Evolutionary conservation across 2,797 vertebrate species (phyloP).

Genomic region (Coreius guichenoti): DNA sequence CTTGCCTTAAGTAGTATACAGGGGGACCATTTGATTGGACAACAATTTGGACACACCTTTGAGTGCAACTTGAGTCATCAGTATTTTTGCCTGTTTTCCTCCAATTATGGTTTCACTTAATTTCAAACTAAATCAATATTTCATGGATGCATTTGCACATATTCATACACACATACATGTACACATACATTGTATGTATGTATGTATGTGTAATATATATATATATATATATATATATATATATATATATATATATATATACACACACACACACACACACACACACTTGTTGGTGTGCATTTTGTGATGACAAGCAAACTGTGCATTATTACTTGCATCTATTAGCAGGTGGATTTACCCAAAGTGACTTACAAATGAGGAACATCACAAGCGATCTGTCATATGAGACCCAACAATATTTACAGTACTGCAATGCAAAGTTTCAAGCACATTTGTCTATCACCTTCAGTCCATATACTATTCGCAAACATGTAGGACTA

Average conservation of each 20-base stretch:
- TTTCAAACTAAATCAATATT: background rate
- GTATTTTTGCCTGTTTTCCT: no score
- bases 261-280: no score
- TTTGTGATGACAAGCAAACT: background rate
- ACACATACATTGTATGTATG: no score
- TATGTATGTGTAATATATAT: no score
- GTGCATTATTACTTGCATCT: background rate
- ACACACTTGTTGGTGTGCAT: no score
- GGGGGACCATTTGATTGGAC: background rate
- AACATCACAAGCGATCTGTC: background rate
- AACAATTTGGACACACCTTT: background rate
- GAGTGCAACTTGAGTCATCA: conserved; percentile 6
- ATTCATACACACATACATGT: no score
- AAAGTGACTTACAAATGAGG: background rate
- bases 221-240: no score
- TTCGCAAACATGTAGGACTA: background rate
- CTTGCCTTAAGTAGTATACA: background rate
- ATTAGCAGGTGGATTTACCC: background rate
- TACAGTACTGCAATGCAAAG: background rate
- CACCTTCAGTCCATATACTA: background rate
- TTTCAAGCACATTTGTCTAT: background rate
- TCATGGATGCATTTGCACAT: background rate
- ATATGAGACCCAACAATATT: background rate
- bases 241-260: background rate
- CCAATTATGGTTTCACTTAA: no score